Base-by-base conservation (phyloP, 2,113 vertebrate species). In the Anarrhichthys ocellatus region DNA sequence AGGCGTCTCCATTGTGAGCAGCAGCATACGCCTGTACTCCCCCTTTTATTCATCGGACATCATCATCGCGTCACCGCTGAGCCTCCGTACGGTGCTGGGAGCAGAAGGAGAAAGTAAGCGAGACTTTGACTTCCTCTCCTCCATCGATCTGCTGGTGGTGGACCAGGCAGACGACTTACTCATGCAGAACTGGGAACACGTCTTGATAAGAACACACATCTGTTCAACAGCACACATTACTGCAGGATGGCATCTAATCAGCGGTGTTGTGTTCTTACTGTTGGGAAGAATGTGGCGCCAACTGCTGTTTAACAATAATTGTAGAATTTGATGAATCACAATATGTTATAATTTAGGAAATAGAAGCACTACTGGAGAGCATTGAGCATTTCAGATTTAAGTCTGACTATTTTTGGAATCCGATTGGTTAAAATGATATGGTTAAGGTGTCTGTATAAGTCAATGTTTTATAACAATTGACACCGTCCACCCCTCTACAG, bases 181-280 rank as follows among this genome's bases (percentile, higher is more conserved):
- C 84, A 99, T 99, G 98, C 98, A 99, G 94, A 99, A 99, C 78
- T 99, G 98, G 98, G 98, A 99, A 59, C 98, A 99, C 0, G 87
- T 99, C 54, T 88, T 99, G 97, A 98, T 99, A 91, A 85, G 93
- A 70, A 65, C 13, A 9, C n/a, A 2, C 50, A 22, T 20, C 42
- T 24, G 13, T 29, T 44, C 61, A 27, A 5, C 36, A 24, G 1
- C 8, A 67, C 1, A 3, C 2, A 2, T 9, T 8, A 36, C 15
- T 10, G 32, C 13, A 0, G 24, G 14, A 10, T 18, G 24, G 4
- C 18, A 20, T 59, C 18, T 59, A 10, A 52, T 40, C 14, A 20
- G 59, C 42, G 20, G 8, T 13, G 9, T 62, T 9, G 2, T 44
- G 9, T 27, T 61, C 10, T 7, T 38, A 54, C 14, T 36, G 2